phyloP scores from a whole-genome alignment of 2,888 invertebrate genomes.

The Himalopsyche tibetana region DNA sequence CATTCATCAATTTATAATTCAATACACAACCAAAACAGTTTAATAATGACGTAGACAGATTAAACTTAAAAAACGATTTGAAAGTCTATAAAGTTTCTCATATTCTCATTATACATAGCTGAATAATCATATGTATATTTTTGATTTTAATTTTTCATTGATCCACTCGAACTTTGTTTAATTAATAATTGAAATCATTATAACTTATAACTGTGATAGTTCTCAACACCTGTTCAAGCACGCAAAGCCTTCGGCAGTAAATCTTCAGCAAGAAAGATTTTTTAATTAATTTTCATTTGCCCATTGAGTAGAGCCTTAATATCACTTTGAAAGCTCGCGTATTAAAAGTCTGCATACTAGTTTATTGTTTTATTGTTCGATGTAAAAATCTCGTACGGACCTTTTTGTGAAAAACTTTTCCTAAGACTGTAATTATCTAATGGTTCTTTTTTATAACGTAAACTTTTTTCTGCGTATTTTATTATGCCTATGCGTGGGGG shows the following conservation, averaged over 20 bases:
- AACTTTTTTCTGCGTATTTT: conserved; percentile 27
- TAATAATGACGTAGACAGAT: too few species aligned
- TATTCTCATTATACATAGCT: too few species aligned
- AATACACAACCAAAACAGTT: too few species aligned
- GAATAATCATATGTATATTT: too few species aligned
- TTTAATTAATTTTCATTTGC: conserved; percentile 38
- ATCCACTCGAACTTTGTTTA: too few species aligned
- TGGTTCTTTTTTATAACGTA: conserved; percentile 27
- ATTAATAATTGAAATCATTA: too few species aligned
- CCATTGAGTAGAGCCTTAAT: conserved; percentile 9
- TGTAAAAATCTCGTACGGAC: conserved; percentile 7
- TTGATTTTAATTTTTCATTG: too few species aligned
- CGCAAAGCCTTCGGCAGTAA: background rate
- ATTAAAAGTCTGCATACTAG: conserved; percentile 27
- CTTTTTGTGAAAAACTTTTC: conserved; percentile 3
- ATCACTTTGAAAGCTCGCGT: conserved; percentile 37
- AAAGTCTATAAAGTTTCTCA: too few species aligned
- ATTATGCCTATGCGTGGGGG: conserved; percentile 9
- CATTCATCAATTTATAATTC: too few species aligned
- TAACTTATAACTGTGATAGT: background rate
- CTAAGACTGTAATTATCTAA: conserved; percentile 35
- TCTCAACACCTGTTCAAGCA: conserved; percentile 13
- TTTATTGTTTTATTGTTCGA: conserved; percentile 37
- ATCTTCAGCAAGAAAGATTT: background rate
- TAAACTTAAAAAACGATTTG: too few species aligned